Conservation (phyloP, 2,113 vertebrate species). For the Campylorhamphus procurvoides region DNA sequence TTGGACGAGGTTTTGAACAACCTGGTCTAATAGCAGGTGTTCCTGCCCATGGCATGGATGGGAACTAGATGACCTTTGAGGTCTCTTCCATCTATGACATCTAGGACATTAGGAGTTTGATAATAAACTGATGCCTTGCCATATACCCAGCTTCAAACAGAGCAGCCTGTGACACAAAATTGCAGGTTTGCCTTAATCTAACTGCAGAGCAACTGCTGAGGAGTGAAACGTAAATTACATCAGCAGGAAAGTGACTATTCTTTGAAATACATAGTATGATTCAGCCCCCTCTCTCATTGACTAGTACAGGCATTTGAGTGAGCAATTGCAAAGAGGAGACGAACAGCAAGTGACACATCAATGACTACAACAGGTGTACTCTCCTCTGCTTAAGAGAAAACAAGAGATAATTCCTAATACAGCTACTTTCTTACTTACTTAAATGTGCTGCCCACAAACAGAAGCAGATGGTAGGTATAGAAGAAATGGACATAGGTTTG, state of each 20-base stretch:
- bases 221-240: not conserved
- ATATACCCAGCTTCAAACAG: not conserved
- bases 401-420: not conserved
- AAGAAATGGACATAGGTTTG: not conserved
- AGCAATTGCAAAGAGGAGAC: not conserved
- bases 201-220: not conserved
- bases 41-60: not conserved
- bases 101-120: not conserved
- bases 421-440: not conserved
- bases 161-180: not conserved
- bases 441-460: not conserved
- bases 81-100: not conserved
- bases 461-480: not conserved
- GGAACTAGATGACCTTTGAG: not conserved
- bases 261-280: not conserved
- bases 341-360: accelerated
- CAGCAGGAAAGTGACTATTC: not conserved
- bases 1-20: not conserved
- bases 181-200: not conserved
- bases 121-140: not conserved
- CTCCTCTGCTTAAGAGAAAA: not conserved
- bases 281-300: not conserved
- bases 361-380: accelerated
- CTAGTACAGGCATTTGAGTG: not conserved
- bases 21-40: not conserved